phyloP scores from a whole-genome alignment of 2,888 invertebrate species.

The Ophonus ardosiacus region DNA sequence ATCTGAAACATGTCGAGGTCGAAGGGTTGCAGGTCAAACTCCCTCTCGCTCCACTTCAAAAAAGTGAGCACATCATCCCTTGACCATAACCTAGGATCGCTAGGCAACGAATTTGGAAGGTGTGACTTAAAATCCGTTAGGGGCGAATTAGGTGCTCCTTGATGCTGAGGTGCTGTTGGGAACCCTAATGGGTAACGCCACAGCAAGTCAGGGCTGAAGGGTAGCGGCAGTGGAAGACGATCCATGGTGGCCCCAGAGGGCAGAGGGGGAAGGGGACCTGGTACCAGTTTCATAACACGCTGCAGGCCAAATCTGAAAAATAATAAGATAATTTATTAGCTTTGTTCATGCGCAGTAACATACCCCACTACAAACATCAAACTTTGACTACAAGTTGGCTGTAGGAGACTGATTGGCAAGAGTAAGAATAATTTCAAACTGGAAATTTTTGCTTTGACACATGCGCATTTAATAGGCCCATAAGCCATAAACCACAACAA shows the following conservation, averaged over 20 bases:
- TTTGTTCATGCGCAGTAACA: no score
- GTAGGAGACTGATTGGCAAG: no score
- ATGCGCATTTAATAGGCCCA: no score
- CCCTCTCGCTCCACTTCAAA: constrained; percentile 93
- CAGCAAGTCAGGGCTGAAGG: constrained; percentile 89
- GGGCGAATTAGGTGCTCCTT: constrained; percentile 82
- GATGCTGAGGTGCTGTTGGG: constrained; percentile 81
- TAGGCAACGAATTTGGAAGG: constrained; percentile 88
- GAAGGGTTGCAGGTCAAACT: constrained; percentile 93
- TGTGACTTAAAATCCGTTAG: constrained; percentile 92
- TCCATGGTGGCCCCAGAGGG: constrained; percentile 80
- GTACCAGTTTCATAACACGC: constrained; percentile 78
- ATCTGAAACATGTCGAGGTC: constrained; percentile 96
- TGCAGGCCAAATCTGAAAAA: constrained; percentile 66
- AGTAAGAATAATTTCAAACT: no score
- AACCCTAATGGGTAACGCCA: constrained; percentile 92
- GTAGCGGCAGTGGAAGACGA: constrained; percentile 86
- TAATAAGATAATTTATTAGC: no score
- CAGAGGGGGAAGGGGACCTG: constrained; percentile 75
- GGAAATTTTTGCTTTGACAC: no score
- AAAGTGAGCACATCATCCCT: constrained; percentile 93
- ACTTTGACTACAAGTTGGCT: no score
- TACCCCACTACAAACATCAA: no score
- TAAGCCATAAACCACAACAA: no score
- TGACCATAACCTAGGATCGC: constrained; percentile 94